phyloP scores from a whole-genome alignment of 2,888 invertebrate species.

The Bombyx huttoni region DNA sequence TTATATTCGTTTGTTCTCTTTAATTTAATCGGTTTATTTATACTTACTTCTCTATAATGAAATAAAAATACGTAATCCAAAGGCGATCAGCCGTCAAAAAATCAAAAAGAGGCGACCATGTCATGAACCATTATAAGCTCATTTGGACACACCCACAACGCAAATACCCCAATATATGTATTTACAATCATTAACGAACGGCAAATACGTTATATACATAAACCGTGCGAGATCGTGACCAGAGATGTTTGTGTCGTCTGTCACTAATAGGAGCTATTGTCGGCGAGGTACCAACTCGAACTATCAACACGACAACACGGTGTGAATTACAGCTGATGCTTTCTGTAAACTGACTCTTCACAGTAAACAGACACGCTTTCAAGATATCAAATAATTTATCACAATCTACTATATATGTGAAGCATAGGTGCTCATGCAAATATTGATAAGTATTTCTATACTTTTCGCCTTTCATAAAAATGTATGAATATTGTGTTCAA shows the following conservation, averaged over 20 bases:
- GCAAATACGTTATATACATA: slow-evolving; percentile 19
- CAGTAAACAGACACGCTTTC: slow-evolving; percentile 28
- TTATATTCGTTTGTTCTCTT: no score
- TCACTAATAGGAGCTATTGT: slow-evolving; percentile 32
- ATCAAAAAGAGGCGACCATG: neutral
- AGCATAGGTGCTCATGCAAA: slow-evolving; percentile 5
- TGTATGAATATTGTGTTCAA: no score
- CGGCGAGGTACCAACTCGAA: slow-evolving; percentile 32
- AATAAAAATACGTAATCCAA: no score
- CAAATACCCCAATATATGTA: neutral
- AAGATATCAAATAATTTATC: slow-evolving; percentile 55
- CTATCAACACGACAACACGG: slow-evolving; percentile 32
- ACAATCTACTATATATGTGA: slow-evolving; percentile 18
- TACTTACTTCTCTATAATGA: no score
- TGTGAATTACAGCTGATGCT: slow-evolving; percentile 50
- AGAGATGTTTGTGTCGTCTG: slow-evolving; percentile 38
- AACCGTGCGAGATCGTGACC: slow-evolving; percentile 25
- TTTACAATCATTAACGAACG: neutral
- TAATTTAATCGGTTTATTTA: no score
- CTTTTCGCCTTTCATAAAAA: no score
- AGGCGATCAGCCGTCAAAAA: no score
- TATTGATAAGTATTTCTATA: neutral
- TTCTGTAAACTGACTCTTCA: slow-evolving; percentile 47
- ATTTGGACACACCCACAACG: neutral
- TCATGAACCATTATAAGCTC: neutral